Percentiles rank a stretch among this genome's conserved stretches.
Evolutionary conservation across 1,140 invertebrate species (phyloP).

Genomic region (Gonatopus flavifemur): DNA sequence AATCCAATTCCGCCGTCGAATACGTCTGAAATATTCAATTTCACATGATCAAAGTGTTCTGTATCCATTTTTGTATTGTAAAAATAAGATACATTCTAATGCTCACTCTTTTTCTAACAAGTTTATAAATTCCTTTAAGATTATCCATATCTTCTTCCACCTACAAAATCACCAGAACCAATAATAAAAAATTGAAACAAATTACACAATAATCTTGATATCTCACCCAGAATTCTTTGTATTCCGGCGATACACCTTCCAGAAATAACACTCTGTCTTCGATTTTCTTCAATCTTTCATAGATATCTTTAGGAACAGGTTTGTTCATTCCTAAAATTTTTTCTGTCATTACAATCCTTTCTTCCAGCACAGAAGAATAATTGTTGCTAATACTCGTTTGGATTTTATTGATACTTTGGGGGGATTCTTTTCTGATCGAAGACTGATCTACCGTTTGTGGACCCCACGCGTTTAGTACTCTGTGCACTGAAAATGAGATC

Average conservation of each 20-base stretch:
- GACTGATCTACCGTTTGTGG: conserved; percentile 59
- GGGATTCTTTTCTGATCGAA: conserved; percentile 28
- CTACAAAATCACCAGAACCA: conserved; percentile 4
- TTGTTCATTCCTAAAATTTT: conserved; percentile 58
- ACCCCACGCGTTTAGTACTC: conserved; percentile 63
- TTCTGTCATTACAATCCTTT: conserved; percentile 63
- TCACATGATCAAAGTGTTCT: conserved; percentile 2
- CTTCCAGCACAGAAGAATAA: conserved; percentile 56
- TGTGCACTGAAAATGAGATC: conserved; percentile 57
- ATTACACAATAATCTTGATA: not conserved
- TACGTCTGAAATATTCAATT: conserved; percentile 38
- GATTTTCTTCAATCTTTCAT: conserved; percentile 65
- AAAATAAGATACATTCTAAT: not conserved
- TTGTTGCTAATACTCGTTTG: too few relatives aligned
- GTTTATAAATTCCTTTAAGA: conserved; percentile 17
- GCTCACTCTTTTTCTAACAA: conserved; percentile 33
- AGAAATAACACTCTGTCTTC: conserved; percentile 68
- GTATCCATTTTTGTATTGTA: not conserved
- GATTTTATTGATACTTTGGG: not conserved
- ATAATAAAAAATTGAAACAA: not conserved
- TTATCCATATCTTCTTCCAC: conserved; percentile 11
- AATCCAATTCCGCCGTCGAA: conserved; percentile 42
- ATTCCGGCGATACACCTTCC: conserved; percentile 73
- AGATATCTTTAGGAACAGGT: conserved; percentile 62
- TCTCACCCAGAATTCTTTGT: conserved; percentile 66